phyloP scores from a whole-genome alignment of 2,797 vertebrate species.

The Pseudochirops corinnae region DNA sequence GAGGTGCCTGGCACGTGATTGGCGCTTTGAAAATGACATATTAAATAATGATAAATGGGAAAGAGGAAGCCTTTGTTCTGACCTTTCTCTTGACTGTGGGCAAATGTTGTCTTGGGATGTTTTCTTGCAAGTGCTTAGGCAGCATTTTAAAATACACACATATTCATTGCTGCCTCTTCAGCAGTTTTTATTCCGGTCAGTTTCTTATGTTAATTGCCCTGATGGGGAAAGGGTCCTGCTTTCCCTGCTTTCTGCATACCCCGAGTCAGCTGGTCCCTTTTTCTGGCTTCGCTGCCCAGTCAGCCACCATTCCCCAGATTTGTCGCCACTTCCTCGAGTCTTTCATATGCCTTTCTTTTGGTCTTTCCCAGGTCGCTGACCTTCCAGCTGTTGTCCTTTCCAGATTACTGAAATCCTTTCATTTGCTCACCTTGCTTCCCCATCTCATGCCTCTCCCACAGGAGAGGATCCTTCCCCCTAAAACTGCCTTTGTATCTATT shows the following conservation, averaged over 20 bases:
- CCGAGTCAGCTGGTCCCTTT: not conserved
- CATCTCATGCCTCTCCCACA: not conserved
- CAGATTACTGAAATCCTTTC: not conserved
- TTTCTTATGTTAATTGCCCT: not conserved
- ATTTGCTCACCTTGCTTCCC: not conserved
- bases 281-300: not conserved
- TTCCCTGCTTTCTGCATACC: not conserved
- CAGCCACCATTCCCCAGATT: not conserved
- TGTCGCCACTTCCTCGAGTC: not conserved
- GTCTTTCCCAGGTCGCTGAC: not conserved
- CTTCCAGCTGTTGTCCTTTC: not conserved
- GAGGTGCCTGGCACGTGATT: not conserved
- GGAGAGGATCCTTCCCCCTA: not conserved
- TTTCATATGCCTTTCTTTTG: not conserved
- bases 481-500: not conserved
- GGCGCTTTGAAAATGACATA: not conserved
- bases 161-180: not conserved
- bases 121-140: slow-evolving; percentile 1
- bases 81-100: not conserved
- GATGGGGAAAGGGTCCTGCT: not conserved
- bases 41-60: not conserved
- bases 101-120: not conserved
- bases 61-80: not conserved
- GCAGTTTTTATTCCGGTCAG: not conserved
- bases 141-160: not conserved